These are phyloP conservation scores for Zosterops lateralis DNA, from an alignment of 2,113 vertebrate genomes.

Conservation along the genomic window DNA sequence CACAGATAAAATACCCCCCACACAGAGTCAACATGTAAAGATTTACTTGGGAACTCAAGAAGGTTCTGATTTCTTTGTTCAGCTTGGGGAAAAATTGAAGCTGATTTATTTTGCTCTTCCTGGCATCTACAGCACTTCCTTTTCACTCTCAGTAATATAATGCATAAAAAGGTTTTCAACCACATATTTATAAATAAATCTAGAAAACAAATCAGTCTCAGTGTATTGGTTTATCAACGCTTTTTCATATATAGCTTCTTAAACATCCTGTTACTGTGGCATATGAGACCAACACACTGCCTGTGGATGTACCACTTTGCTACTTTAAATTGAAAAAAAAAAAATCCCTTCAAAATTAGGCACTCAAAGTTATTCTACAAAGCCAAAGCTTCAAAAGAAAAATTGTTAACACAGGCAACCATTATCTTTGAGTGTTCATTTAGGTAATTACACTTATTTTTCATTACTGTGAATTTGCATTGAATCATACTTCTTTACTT, in stretches of 20 bases:
- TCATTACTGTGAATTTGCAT: not conserved
- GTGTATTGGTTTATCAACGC: not conserved
- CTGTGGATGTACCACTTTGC: not conserved
- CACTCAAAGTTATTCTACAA: not conserved
- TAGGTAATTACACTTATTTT: not conserved
- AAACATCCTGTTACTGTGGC: not conserved
- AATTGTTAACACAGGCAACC: not conserved
- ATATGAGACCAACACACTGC: not conserved
- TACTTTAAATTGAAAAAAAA: not conserved
- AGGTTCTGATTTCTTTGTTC: not conserved
- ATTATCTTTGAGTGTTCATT: not conserved
- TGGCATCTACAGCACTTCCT: not conserved
- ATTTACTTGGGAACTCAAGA: not conserved
- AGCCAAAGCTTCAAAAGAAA: not conserved
- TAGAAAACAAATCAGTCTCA: not conserved
- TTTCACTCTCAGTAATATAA: not conserved
- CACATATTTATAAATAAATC: not conserved
- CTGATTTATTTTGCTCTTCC: not conserved
- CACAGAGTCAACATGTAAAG: not conserved
- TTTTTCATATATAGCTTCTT: not conserved
- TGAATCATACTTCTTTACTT: not conserved
- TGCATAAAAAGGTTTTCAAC: not conserved
- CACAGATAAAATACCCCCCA: not conserved
- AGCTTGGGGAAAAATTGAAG: not conserved
- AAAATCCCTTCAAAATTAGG: not conserved